phyloP scores from a whole-genome alignment of 2,113 vertebrate genomes.

The Xerus inauris region DNA sequence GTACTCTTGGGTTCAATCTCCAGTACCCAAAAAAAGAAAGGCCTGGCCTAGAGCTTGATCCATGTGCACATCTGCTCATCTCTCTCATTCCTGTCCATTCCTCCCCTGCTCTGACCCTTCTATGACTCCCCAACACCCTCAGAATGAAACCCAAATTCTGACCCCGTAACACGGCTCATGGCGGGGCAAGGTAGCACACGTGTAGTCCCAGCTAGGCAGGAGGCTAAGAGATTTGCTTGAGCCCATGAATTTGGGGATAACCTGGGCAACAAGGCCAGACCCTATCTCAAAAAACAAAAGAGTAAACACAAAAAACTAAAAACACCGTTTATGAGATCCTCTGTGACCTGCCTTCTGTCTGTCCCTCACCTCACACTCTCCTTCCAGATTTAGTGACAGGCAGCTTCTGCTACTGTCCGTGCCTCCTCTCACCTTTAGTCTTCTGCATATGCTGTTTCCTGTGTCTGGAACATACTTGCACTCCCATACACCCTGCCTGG shows the following conservation, averaged over 20 bases:
- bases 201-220: background rate
- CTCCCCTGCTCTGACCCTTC: background rate
- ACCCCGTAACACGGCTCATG: background rate
- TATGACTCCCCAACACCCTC: background rate
- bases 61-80: background rate
- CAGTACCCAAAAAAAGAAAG: no score
- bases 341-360: background rate
- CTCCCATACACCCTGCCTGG: background rate
- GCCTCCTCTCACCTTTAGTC: background rate
- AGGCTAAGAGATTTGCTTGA: background rate
- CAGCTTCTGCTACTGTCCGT: background rate
- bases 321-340: background rate
- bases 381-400: background rate
- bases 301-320: background rate
- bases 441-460: background rate
- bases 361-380: background rate
- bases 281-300: background rate
- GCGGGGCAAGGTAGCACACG: background rate
- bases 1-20: no score
- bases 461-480: background rate
- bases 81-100: background rate
- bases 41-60: background rate
- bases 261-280: background rate
- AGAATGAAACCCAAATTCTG: background rate
- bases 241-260: background rate